These are phyloP conservation scores for Phthorimaea operculella DNA, from an alignment of 1,140 invertebrate species.

Conservation along the genomic window DNA sequence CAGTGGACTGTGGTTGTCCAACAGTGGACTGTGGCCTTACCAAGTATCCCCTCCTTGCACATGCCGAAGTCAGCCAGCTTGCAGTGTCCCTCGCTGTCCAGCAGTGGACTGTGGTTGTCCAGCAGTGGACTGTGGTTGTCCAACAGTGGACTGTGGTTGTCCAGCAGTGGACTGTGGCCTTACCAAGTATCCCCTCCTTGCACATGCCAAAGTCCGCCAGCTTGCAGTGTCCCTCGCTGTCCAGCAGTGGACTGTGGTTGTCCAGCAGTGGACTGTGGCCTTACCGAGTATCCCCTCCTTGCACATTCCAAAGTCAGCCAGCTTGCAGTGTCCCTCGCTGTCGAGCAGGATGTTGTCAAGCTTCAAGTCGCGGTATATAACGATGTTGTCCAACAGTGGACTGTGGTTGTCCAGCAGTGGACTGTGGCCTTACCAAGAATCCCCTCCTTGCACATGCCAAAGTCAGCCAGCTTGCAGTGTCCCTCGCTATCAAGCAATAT, in stretches of 20 bases:
- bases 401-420: no score
- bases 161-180: no score
- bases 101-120: slow-evolving; percentile 93
- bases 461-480: slow-evolving; percentile 98
- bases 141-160: no score
- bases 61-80: slow-evolving; percentile 99
- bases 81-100: slow-evolving; percentile 98
- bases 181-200: slow-evolving; percentile 84
- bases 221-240: slow-evolving; percentile 98
- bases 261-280: background rate
- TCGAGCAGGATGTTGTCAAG: slow-evolving; percentile 99
- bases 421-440: slow-evolving; percentile 71
- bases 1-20: no score
- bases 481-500: slow-evolving; percentile 97
- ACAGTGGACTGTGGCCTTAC: no score
- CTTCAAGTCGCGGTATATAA: slow-evolving; percentile 99
- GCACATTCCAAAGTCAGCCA: slow-evolving; percentile 99
- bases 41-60: slow-evolving; percentile 91
- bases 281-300: slow-evolving; percentile 84
- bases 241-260: slow-evolving; percentile 79
- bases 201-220: slow-evolving; percentile 99
- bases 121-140: no score
- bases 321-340: slow-evolving; percentile 97
- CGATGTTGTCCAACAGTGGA: no score
- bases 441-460: slow-evolving; percentile 97